Conservation (phyloP, 2,888 invertebrate genomes). For the Leptopilina syphax region DNA sequence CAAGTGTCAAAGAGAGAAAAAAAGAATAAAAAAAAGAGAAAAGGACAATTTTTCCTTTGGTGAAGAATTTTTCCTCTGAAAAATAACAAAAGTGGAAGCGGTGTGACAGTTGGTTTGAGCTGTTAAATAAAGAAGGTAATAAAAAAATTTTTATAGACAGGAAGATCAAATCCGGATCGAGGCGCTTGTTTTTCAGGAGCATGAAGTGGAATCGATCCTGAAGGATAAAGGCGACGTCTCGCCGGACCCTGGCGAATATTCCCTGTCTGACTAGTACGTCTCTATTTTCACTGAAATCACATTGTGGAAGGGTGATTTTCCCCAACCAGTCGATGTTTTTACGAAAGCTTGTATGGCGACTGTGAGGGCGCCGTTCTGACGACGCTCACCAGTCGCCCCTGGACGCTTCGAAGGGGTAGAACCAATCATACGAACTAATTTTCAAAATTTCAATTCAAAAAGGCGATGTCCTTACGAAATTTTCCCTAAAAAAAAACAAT, state of each 20-base stretch:
- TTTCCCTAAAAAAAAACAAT: neutral
- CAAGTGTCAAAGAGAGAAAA: no score
- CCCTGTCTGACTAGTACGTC: conserved; percentile 41
- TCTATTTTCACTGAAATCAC: conserved; percentile 46
- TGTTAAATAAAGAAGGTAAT: neutral
- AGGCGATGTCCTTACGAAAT: conserved; percentile 6
- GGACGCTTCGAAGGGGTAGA: conserved; percentile 67
- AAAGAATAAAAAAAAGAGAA: no score
- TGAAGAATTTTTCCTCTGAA: neutral
- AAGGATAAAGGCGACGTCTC: conserved; percentile 36
- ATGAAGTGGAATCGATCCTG: conserved; percentile 34
- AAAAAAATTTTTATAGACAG: neutral
- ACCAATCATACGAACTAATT: conserved; percentile 48
- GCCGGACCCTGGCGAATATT: conserved; percentile 37
- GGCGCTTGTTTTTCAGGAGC: conserved; percentile 31
- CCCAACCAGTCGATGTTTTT: conserved; percentile 54
- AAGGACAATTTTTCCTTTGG: no score
- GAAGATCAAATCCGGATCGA: neutral
- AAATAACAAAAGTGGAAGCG: neutral
- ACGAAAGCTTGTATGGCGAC: conserved; percentile 60
- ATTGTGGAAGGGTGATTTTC: conserved; percentile 45
- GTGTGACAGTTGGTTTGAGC: neutral
- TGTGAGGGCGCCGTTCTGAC: conserved; percentile 65
- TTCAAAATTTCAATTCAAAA: neutral
- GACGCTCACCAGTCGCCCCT: conserved; percentile 67